phyloP scores from a whole-genome alignment of 2,113 vertebrate species.

The Ceyx margarethae region DNA sequence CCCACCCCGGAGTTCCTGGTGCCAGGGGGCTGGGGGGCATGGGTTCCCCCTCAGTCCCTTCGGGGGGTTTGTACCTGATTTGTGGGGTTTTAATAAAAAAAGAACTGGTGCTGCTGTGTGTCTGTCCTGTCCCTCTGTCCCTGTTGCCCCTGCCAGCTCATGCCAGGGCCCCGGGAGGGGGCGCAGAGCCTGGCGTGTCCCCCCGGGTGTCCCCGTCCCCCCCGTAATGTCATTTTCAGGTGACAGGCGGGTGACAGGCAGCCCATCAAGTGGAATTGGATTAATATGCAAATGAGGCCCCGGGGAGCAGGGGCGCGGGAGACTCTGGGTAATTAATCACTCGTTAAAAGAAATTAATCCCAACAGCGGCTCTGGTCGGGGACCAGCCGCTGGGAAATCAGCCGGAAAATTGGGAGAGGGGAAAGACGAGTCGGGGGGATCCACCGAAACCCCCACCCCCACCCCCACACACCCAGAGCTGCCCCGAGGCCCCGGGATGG shows the following conservation, averaged over 20 bases:
- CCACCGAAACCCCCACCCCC: background rate
- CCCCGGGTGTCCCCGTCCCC: background rate
- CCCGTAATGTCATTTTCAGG: background rate
- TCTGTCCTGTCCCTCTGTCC: background rate
- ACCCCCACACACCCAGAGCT: background rate
- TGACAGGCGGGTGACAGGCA: background rate
- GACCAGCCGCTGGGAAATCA: conserved; percentile 38
- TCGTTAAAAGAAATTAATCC: conserved; percentile 43
- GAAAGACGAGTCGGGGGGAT: background rate
- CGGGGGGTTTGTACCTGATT: background rate
- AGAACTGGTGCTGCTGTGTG: background rate
- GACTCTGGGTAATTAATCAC: conserved; percentile 40
- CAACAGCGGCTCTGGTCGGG: conserved; percentile 35
- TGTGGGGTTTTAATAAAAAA: background rate
- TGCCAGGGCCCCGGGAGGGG: background rate
- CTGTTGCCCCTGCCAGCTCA: background rate
- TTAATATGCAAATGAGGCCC: conserved; percentile 44
- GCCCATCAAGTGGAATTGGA: background rate
- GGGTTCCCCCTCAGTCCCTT: background rate
- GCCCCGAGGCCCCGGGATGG: background rate
- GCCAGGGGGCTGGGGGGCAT: background rate
- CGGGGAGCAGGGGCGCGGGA: background rate
- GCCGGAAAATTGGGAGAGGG: conserved; percentile 47
- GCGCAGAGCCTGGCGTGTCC: background rate
- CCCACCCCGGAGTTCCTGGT: background rate